phyloP scores from a whole-genome alignment of 2,797 vertebrate genomes.

The Typhlichthys eigenmanni region DNA sequence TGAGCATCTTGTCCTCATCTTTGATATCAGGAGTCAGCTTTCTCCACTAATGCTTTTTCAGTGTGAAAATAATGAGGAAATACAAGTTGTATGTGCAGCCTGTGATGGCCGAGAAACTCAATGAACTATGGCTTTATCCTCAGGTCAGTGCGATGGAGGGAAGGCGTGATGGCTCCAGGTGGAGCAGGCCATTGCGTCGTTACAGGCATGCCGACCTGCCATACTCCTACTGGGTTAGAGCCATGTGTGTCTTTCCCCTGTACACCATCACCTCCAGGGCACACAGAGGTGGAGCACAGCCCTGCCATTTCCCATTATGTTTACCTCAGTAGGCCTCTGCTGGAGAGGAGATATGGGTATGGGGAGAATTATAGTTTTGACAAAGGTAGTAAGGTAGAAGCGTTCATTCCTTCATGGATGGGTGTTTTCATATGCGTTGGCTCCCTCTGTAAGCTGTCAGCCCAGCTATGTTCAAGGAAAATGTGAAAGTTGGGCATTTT shows the following conservation, averaged over 20 bases:
- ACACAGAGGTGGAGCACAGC: slow-evolving; percentile 26
- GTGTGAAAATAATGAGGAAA: too few relatives aligned
- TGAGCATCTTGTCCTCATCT: too few relatives aligned
- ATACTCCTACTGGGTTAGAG: slow-evolving; percentile 17
- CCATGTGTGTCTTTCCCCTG: slow-evolving; percentile 19
- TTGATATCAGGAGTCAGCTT: too few relatives aligned
- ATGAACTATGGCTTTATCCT: not conserved
- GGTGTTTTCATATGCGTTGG: slow-evolving; percentile 24
- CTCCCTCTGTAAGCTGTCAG: slow-evolving; percentile 29
- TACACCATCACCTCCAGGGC: slow-evolving; percentile 11
- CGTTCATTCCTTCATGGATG: slow-evolving; percentile 31
- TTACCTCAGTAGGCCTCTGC: slow-evolving; percentile 27
- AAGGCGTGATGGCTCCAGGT: slow-evolving; percentile 10
- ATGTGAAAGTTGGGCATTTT: slow-evolving; percentile 43
- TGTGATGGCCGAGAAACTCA: not conserved
- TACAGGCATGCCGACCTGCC: slow-evolving; percentile 30
- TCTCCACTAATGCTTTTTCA: too few relatives aligned
- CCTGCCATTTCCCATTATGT: slow-evolving; percentile 40
- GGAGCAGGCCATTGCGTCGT: slow-evolving; percentile 16
- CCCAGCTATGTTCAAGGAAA: slow-evolving; percentile 42
- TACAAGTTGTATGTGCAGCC: not conserved
- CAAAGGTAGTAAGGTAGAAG: slow-evolving; percentile 34
- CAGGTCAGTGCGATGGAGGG: not conserved
- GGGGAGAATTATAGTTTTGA: slow-evolving; percentile 47
- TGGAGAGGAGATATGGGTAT: slow-evolving; percentile 9